A percentile compares a stretch with the other conserved stretches of the same genome.
Evolutionary conservation across 2,797 vertebrate species (phyloP).

Genomic region (Pangasius macronema): DNA sequence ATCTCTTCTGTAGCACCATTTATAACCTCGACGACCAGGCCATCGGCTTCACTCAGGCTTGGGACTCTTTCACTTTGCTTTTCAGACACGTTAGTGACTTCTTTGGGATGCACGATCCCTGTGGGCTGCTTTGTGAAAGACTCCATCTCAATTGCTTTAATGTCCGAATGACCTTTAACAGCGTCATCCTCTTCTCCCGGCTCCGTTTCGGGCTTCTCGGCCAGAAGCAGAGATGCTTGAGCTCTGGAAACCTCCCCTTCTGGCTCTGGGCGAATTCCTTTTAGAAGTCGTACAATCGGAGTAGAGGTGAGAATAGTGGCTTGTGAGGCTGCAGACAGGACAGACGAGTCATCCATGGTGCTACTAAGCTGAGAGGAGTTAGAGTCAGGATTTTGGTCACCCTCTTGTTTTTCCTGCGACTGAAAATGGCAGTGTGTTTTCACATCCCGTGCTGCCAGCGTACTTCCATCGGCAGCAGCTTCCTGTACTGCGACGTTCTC

Average conservation of each 20-base stretch:
- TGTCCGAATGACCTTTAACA: constrained; percentile 18
- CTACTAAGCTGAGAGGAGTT: constrained; percentile 17
- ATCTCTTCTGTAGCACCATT: constrained; percentile 10
- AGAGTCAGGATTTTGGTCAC: constrained; percentile 14
- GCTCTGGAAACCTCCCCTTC: constrained; percentile 58
- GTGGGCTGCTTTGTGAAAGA: constrained; percentile 18
- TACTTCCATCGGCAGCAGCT: background rate
- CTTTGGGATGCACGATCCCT: background rate
- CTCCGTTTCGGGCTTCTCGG: constrained; percentile 36
- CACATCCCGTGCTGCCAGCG: background rate
- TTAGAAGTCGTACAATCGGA: constrained; percentile 2
- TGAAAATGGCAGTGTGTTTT: background rate
- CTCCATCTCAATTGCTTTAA: constrained; percentile 3
- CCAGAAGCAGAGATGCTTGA: constrained; percentile 16
- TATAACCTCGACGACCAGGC: background rate
- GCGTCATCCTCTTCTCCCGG: background rate
- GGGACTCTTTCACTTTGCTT: background rate
- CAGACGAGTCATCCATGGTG: background rate
- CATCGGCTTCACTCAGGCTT: background rate
- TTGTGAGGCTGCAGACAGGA: constrained; percentile 2
- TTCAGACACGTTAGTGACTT: constrained; percentile 5
- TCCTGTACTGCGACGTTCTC: background rate
- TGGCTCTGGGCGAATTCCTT: constrained; percentile 59
- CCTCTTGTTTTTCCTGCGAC: background rate
- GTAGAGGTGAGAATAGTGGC: background rate